Evolutionary conservation across 2,797 vertebrate genomes (phyloP), one percentile per base, ranked within the genome.

Genomic region (Platalea minor): DNA sequence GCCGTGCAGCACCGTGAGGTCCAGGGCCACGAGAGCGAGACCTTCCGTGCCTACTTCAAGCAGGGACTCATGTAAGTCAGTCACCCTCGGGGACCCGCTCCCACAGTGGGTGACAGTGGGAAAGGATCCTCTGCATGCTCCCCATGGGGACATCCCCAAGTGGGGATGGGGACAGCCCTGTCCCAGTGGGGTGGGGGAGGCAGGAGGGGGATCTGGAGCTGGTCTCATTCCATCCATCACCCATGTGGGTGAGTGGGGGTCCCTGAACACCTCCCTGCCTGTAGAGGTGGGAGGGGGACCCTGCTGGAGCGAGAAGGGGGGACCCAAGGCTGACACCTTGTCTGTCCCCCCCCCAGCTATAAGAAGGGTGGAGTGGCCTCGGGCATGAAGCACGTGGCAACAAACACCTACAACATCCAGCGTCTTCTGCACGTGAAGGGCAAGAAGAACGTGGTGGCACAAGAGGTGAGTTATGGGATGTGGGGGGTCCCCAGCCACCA

Each of bases 381-480:
- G 0, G 99, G 99, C 59, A 95, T 99, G 98, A 99, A 98, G 48
- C 98, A 98, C 0, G 98, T 98, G 85, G 98, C 99, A 93, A 99
- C 98, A 3, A 99, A 99, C 96, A 97, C 98, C 5, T 98, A 98
- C 73, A 97, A 98, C 0, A 17, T 98, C 63, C 98, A 95, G 79
- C 97, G 99, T 48, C 97, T 99, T 56, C 97, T 99, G 63, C 99
- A 99, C 0, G 98, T 99, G 75, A 99, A 99, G 95, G 99, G 99
- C 81, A 99, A 98, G 96, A 99, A 98, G 96, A 98, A 98, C 0
- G 98, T 99, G 72, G 77, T 97, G 41, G 99, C 99, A 2, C 96
- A 97, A 96, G 99, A 99, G 98, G 99, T 99, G 85, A 89, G 95
- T 88, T 54, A 74, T 8, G 56, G 28, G 25, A 7, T 37, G 21